Evolutionary conservation across 2,797 vertebrate species (phyloP), one percentile per base, ranked within the genome.

Genomic region (Taeniopygia guttata): DNA sequence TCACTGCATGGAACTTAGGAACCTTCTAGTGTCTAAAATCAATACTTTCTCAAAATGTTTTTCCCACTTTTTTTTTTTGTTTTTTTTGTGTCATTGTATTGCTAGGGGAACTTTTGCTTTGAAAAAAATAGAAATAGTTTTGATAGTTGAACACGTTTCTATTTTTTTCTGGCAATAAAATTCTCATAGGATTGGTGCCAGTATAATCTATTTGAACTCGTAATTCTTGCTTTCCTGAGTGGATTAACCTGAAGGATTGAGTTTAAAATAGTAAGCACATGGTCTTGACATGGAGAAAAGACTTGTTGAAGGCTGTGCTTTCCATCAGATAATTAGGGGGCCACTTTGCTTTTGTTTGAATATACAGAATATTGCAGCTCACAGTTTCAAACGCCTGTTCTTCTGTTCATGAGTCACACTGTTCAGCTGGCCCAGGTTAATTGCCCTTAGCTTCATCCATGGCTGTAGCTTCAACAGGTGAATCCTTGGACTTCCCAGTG

Each of bases 271-370:
- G 10, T 2, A 1, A 70, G 26, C 29, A 11, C 22, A 5, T 64
- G 32, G 3, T 42, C 11, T 60, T 38, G 36, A 38, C 36, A 38
- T 9, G 36, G 36, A 11, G 36, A 38, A 38, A 38, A 38, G 36
- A 38, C 36, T 38, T 38, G 4, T 43, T 87, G 63, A 11, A 63
- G 54, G 15, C 45, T 3, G 0, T 68, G 34, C 12, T 72, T 18
- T 25, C 9, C 8, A 13, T 63, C n/a, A 48, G 7, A 6, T 56
- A 13, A 62, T 68, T 60, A 0, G 2, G 14, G 23, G 11, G 2
- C 21, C 8, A 22, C 6, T 49, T 88, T 5, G 9, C 51, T 56
- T 56, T 29, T 22, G 11, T 64, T 75, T 25, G 11, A 43, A 14
- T 38, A 6, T 38, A 16, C 32, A 52, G 21, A 51, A 52, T 43